These are phyloP conservation scores for Myrmecophaga tridactyla DNA, from an alignment of 2,113 vertebrate genomes.

Conservation along the genomic window DNA sequence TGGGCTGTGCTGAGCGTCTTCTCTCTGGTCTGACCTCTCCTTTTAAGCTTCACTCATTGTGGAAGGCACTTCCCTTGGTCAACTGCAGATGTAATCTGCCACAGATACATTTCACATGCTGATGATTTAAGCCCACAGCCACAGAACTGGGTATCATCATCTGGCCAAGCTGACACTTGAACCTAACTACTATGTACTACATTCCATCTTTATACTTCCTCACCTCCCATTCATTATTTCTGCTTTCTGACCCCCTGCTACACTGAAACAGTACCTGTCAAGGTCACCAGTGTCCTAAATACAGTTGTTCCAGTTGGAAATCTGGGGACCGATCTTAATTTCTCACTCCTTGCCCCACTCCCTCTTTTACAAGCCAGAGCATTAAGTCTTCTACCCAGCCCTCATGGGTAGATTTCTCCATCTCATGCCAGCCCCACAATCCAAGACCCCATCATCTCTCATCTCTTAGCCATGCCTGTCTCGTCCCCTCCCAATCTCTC, in stretches of 20 bases:
- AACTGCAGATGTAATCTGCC: no score
- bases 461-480: background rate
- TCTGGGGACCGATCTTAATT: background rate
- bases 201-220: background rate
- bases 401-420: background rate
- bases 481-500: background rate
- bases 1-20: no score
- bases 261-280: background rate
- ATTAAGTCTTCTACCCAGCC: background rate
- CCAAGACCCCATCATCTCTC: background rate
- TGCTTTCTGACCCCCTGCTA: background rate
- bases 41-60: no score
- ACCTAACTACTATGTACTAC: no score
- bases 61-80: no score
- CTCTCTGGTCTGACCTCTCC: no score
- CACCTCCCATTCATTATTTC: background rate
- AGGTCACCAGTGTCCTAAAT: background rate
- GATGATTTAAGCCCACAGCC: no score
- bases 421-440: background rate
- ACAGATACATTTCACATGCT: no score
- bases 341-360: background rate
- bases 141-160: no score
- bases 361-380: background rate
- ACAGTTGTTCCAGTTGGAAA: background rate
- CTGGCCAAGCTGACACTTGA: no score